Evolutionary conservation across 2,888 invertebrate genomes (phyloP), one percentile per base, ranked within the genome.

Genomic region (Nebria brevicollis): DNA sequence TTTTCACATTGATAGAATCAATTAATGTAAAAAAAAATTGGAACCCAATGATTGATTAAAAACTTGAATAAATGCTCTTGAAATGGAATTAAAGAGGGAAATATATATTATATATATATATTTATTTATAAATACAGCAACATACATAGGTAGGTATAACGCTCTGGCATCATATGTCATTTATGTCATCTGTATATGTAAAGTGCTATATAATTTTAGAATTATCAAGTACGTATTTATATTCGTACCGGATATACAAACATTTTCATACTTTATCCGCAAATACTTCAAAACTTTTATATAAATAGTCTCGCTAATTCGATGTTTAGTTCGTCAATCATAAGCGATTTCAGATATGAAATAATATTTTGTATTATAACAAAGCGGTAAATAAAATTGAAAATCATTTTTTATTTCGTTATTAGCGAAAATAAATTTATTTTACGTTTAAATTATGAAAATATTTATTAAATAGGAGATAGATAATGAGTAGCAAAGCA

Each of bases 121-220:
- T 54, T 11, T 11, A 54, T 54, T 2, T 6, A 54, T 54, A 54
- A 54, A 54, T 54, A 54, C 54, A 54, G 54, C 8, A 3, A 11
- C 54, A 54, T 54, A 13, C 54, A 54, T 54, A 13, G 54, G 54
- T 54, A 54, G 54, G 13, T 54, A 54, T 54, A 54, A 13, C 54
- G 54, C 13, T 54, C 13, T 8, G 54, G 54, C 54, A 54, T 54
- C 54, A 54, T 54, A 54, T 54, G 54, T 54, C 54, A 54, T 54
- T 54, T 54, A 54, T 54, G 54, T 54, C 54, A 54, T 54, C 54
- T 54, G 11, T 54, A 54, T 54, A 54, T 54, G 54, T 54, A 7
- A 54, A 54, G 54, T 54, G 54, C 54, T 54, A 54, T 54, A 54
- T 54, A 54, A 54, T 54, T 54, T 54, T 54, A 54, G 54, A 54